Evolutionary conservation across 2,797 vertebrate species (phyloP).

Genomic region (Harpagifer antarcticus): DNA sequence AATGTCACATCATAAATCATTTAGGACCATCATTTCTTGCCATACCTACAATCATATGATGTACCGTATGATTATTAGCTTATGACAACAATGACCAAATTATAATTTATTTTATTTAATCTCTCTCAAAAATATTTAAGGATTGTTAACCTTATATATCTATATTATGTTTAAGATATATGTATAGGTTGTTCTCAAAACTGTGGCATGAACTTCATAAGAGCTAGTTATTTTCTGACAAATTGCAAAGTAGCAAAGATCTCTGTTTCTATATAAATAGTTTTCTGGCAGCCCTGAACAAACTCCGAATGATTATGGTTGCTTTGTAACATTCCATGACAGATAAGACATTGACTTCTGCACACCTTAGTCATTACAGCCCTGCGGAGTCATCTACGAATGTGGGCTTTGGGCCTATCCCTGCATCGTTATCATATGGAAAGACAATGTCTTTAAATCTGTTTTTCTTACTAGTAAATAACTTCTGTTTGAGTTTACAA

Average conservation of each 20-base stretch:
- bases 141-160: no score
- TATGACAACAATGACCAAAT: not conserved
- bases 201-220: no score
- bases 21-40: not conserved
- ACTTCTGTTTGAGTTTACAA: not conserved
- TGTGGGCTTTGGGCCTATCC: not conserved
- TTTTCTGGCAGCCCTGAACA: not conserved
- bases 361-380: slow-evolving; percentile 34
- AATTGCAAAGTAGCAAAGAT: not conserved
- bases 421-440: not conserved
- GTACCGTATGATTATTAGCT: not conserved
- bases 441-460: not conserved
- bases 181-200: no score
- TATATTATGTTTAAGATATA: no score
- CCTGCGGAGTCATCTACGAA: slow-evolving; percentile 50
- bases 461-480: not conserved
- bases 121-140: no score
- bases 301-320: not conserved
- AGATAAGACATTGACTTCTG: slow-evolving; percentile 4
- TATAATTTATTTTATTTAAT: not conserved
- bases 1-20: not conserved
- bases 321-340: not conserved
- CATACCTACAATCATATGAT: not conserved
- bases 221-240: no score
- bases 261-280: slow-evolving; percentile 7